Percentiles rank a stretch among this genome's conserved stretches.
Evolutionary conservation across 1,140 invertebrate species (phyloP).

Genomic region (Pogonognathellus flavescens): DNA sequence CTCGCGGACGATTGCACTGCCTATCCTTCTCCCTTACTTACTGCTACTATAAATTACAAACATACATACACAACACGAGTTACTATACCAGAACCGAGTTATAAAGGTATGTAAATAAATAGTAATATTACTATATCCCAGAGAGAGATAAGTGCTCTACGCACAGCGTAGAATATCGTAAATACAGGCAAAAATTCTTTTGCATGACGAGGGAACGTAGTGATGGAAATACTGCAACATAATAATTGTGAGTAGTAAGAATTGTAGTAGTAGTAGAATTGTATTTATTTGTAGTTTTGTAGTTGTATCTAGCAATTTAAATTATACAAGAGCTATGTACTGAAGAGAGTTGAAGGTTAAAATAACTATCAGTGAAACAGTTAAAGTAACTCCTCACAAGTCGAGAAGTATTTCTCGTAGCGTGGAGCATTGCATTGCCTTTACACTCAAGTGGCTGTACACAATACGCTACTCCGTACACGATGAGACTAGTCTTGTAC

Average conservation of each 20-base stretch:
- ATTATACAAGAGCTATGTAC: background rate
- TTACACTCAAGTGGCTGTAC: no score
- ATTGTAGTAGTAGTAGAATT: no score
- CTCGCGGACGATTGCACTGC: background rate
- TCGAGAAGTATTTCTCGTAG: no score
- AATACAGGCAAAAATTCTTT: background rate
- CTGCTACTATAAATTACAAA: slow-evolving; percentile 2
- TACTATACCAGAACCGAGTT: background rate
- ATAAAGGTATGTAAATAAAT: background rate
- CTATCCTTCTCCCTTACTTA: background rate
- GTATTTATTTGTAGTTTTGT: no score
- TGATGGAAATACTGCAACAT: slow-evolving; percentile 18
- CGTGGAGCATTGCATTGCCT: no score
- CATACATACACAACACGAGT: background rate
- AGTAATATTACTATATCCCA: background rate
- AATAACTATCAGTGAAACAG: slow-evolving; percentile 6
- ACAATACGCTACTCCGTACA: no score
- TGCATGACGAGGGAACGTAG: background rate
- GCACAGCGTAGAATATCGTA: slow-evolving; percentile 10
- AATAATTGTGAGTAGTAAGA: background rate
- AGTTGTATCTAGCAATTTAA: slow-evolving; percentile 11
- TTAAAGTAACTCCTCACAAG: background rate
- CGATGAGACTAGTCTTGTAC: no score
- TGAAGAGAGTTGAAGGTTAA: slow-evolving; percentile 44
- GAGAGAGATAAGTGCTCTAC: background rate